Evolutionary conservation across 2,888 invertebrate genomes (phyloP).

Genomic region (Ethmia dodecea): DNA sequence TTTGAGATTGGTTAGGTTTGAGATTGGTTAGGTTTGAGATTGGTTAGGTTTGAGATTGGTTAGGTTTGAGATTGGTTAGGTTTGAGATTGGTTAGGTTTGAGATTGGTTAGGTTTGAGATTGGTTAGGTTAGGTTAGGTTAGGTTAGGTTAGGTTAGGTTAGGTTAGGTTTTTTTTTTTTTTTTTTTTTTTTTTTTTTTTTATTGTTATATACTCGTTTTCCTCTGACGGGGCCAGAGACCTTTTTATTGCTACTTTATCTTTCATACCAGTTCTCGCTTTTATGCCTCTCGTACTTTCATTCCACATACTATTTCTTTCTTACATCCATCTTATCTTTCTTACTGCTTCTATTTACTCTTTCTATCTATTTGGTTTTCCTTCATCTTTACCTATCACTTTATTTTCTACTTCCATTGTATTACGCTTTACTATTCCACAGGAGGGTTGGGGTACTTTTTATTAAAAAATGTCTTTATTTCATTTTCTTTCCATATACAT

Average conservation of each 20-base stretch:
- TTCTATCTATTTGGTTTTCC: neutral
- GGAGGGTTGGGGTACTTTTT: too few relatives aligned
- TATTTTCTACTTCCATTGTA: too few relatives aligned
- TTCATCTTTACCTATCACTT: too few relatives aligned
- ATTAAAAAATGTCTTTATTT: too few relatives aligned
- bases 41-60: constrained; percentile 10
- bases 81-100: constrained; percentile 14
- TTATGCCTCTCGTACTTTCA: neutral
- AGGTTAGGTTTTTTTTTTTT: constrained; percentile 14
- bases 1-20: constrained; percentile 7
- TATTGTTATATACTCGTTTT: too few relatives aligned
- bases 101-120: constrained; percentile 10
- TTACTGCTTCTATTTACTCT: neutral
- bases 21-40: constrained; percentile 8
- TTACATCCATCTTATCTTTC: neutral
- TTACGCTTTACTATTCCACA: too few relatives aligned
- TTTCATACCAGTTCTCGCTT: neutral
- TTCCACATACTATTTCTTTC: neutral
- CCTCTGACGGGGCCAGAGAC: neutral
- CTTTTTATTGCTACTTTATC: neutral
- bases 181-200: neutral
- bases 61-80: constrained; percentile 11
- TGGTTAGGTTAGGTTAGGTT: constrained; percentile 16
- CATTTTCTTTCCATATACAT: too few relatives aligned
- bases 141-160: constrained; percentile 16